Evolutionary conservation across 1,140 invertebrate genomes (phyloP), one percentile per base, ranked within the genome.

Genomic region (Holcopasites calliopsidis): DNA sequence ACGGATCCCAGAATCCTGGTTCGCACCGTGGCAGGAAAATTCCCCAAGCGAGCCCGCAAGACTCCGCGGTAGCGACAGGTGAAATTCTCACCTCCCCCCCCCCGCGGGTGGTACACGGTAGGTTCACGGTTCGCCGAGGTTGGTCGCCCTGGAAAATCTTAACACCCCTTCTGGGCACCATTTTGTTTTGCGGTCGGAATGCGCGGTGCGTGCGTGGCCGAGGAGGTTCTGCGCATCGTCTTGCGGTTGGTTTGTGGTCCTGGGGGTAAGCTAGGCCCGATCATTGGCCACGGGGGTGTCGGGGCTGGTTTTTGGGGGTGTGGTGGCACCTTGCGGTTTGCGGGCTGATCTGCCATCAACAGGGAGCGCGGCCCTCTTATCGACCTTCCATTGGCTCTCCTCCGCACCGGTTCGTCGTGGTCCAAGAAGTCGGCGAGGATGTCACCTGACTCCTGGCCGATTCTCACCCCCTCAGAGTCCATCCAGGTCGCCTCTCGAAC

Each of bases 321-420:
- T 91, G 90, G 90, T 91, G 88, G 89, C 90, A 91, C 90, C 90
- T 92, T 92, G 91, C 90, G 91, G 90, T 90, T 91, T 91, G 89
- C 89, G 88, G 88, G 87, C 86, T 91, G 89, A 91, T 91, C 88
- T 91, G 89, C 84, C 82, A 83, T 85, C 84, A 87, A 82, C 83
- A 87, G 85, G 85, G 88, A 84, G 86, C n/a, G n/a, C 84, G 86
- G 83, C 85, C 77, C 88, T 88, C 88, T 89, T 88, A 89, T 90
- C 87, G 86, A 89, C 85, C 80, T 84, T 83, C 86, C 73, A 88
- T 88, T 88, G 86, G 86, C 62, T 85, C 84, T 47, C 55, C 79
- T 73, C 61, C 50, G 58, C 55, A 62, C 47, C 79, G 57, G 68
- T 40, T 40, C 44, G 35, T 42, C 50, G 52, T 76, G 50, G 62